Evolutionary conservation across 2,113 vertebrate species (phyloP), one percentile per base, ranked within the genome.

Genomic region (Larimichthys crocea): DNA sequence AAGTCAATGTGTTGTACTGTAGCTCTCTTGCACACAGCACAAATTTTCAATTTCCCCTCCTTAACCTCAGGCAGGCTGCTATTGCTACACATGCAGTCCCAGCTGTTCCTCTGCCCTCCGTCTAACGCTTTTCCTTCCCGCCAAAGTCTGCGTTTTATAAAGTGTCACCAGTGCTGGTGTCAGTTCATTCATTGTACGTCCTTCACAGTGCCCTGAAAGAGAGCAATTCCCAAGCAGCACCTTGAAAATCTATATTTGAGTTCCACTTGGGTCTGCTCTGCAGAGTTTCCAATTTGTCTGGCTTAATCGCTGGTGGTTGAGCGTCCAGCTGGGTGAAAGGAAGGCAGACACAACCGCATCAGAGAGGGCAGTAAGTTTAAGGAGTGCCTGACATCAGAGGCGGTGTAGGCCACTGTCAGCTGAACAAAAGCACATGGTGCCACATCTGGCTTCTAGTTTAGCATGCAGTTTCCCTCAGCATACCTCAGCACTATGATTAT

Each of bases 401-500:
- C 86, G 49, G 79, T 12, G 69, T 77, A 77, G 79, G 84, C 88
- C 80, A 71, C 76, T 89, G 89, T 89, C 86, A 82, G 83, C 86
- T 91, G 85, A 91, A 86, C 76, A 88, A 94, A 94, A 94, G 89
- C 91, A 90, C 89, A 90, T 91, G 89, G 84, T 88, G 81, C 88
- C 91, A 93, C 94, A 93, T 93, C 93, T 94, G 94, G 92, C 84
- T 90, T 92, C 72, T 82, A 59, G 87, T 88, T 92, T 83, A 70
- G 61, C 71, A 72, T 74, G 70, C 86, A 73, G 86, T 84, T 87
- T 67, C 73, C 85, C 80, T 86, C 82, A 60, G 52, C 42, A 52
- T 68, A 87, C 74, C 81, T 76, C 85, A 46, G 64, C 83, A 80
- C 87, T 89, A 22, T 91, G 80, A 92, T 92, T 91, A 92, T 89